A percentile compares a stretch with the other conserved stretches of the same genome.
phyloP scores from a whole-genome alignment of 2,113 vertebrate species.

The Phasianus colchicus region DNA sequence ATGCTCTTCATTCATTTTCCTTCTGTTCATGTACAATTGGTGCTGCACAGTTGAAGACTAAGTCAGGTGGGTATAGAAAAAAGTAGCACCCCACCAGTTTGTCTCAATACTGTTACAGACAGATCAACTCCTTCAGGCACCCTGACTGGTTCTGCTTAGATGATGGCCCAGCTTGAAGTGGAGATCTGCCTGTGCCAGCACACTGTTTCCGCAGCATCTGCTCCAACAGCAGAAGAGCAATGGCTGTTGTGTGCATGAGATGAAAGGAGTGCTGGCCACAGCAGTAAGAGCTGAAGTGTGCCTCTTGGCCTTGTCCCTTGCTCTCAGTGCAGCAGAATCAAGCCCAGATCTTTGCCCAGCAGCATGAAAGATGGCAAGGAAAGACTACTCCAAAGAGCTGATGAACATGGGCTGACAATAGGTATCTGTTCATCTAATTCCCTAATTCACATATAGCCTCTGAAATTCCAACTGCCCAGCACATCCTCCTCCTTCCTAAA shows the following conservation, averaged over 20 bases:
- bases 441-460: background rate
- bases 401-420: background rate
- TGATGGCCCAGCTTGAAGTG: background rate
- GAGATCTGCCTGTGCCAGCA: background rate
- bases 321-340: background rate
- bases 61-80: background rate
- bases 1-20: background rate
- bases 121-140: background rate
- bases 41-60: background rate
- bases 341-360: background rate
- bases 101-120: background rate
- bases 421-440: too few relatives aligned
- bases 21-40: fast-evolving
- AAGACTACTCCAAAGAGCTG: background rate
- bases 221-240: background rate
- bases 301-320: background rate
- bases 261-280: background rate
- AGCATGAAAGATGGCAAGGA: background rate
- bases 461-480: background rate
- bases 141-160: background rate
- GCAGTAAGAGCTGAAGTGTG: fast-evolving
- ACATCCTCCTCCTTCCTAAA: background rate
- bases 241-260: fast-evolving
- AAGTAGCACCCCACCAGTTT: background rate
- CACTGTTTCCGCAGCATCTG: background rate